Base-by-base conservation (phyloP, 2,113 vertebrate genomes). In the Actinemys pallida region DNA sequence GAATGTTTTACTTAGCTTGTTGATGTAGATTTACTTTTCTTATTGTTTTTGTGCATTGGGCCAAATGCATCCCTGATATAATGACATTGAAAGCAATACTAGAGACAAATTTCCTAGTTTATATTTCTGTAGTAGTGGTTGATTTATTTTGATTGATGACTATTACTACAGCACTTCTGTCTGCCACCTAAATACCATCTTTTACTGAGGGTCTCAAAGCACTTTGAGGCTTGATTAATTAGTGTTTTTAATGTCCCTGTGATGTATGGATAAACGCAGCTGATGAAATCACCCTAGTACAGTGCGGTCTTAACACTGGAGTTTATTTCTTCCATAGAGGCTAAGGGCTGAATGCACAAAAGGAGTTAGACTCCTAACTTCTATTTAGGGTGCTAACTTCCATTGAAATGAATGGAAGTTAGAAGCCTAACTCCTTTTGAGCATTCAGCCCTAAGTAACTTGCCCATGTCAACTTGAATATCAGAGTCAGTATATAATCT, bases 261-360 rank as follows among this genome's bases (percentile, higher is more conserved):
- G 50, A 1, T 59, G 6, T 83, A 86, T 56, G 86, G 62, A 39
- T 29, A 22, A 86, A 8, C 8, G 10, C 9, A 56, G 90, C 20
- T 47, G 20, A 7, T 82, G 16, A 95, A 82, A 84, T 8, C 22
- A 6, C 0, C 54, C 19, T 80, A 83, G 42, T 69, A 93, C 2
- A 83, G 3, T 3, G 62, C 49, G 11, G 12, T 6, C 31, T 91
- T 87, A 47, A 12, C 25, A 19, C 2, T 35, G 24, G 5, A 16
- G 49, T 16, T 4, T 1, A 0, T n/a, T 75, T 11, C 53, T 86
- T 45, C 16, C 31, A 10, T 27, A 54, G 31, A 0, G 0, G 42
- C 4, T 45, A 72, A 39, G n/a, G n/a, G 35, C 17, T n/a, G 65
- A 72, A 10, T 39, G 35, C 19, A 22, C 17, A 20, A 39, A 72